Evolutionary conservation across 2,113 vertebrate species (phyloP), one percentile per base, ranked within the genome.

Genomic region (Hiodon tergisus): DNA sequence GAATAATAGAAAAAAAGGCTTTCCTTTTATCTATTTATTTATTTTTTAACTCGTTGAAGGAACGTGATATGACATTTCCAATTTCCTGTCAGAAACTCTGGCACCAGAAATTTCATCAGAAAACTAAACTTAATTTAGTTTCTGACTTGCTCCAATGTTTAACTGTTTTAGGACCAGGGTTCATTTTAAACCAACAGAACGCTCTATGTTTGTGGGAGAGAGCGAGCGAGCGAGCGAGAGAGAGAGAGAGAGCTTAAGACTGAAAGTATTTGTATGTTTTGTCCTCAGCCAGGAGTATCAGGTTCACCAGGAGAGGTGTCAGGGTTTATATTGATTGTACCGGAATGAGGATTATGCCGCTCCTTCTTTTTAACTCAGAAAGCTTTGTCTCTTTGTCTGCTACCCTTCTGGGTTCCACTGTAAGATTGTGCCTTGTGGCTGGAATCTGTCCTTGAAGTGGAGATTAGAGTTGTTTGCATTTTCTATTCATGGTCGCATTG

Each of bases 391-490:
- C 55, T 70, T 57, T 31, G 53, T 70, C 9, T 70, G 17, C 53
- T 70, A 8, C 3, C 4, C 0, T 31, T 70, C 31, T 55, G 52
- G 53, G n/a, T 17, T 70, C 9, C 4, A 0, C 8, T 8, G 51
- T 16, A 8, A 10, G 16, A 5, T 57, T n/a, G 53, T 70, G 69
- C 53, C 10, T 55, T 13, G 4, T 70, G 69, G 16, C 6, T 70
- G 16, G 53, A 70, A 16, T 5, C 5, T 55, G 16, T 55, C 69
- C 69, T 70, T 70, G 69, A 70, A 51, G 11, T 46, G 4, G 16
- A 70, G 53, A 70, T 70, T 46, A 58, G 58, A 70, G 6, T 70
- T 55, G 51, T 69, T 69, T 31, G 50, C 8, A 69, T 69, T 52
- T 69, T 52, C 48, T 51, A 11, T 69, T 69, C 52, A 69, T 17